Conservation (phyloP, 1,140 invertebrate genomes). For the Aphis craccivora region DNA sequence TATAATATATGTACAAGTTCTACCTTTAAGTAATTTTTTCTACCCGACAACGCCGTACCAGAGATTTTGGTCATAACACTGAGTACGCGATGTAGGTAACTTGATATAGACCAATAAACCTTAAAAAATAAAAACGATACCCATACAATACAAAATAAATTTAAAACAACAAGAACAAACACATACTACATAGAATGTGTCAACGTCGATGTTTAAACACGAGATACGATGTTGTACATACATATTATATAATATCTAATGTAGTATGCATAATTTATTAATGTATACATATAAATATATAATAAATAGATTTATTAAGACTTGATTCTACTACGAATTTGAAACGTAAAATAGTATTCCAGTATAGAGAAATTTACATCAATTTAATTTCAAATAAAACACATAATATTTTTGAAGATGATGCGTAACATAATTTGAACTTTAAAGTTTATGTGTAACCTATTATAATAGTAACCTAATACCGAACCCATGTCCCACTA, state of each 20-base stretch:
- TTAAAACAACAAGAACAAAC: not conserved
- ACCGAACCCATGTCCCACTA: not conserved
- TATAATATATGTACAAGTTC: not conserved
- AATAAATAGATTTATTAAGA: not conserved
- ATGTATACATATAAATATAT: not conserved
- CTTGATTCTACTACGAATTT: not conserved
- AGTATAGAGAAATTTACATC: not conserved
- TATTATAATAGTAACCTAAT: not conserved
- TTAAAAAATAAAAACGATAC: not conserved
- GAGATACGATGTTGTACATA: not conserved
- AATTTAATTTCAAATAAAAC: not conserved
- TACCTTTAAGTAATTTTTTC: not conserved
- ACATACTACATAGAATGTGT: not conserved
- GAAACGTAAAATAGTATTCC: not conserved
- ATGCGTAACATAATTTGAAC: not conserved
- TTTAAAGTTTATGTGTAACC: no score
- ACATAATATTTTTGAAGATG: not conserved
- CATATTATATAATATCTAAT: not conserved
- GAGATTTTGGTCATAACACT: not conserved
- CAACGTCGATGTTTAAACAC: not conserved
- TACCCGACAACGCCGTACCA: not conserved
- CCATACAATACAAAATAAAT: not conserved
- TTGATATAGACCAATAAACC: not conserved
- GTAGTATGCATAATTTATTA: not conserved
- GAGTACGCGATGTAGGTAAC: not conserved